Conservation (phyloP, 2,797 vertebrate species). For the Takifugu rubripes region DNA sequence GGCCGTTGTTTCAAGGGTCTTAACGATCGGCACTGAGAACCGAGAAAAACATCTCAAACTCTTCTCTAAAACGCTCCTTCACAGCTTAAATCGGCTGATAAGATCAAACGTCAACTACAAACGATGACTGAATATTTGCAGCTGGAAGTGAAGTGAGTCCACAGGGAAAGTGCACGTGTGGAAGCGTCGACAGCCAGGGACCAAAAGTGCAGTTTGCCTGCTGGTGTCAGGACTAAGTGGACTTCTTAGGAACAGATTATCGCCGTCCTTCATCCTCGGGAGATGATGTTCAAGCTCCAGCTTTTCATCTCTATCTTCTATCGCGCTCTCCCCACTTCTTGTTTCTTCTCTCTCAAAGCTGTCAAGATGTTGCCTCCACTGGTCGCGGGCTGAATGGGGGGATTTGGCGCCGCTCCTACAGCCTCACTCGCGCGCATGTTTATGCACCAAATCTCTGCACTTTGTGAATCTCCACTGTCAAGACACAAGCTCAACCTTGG, state of each 20-base stretch:
- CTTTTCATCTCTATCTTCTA: conserved; percentile 40
- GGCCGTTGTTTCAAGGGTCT: too few relatives aligned
- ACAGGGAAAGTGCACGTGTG: too few relatives aligned
- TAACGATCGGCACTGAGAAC: too few relatives aligned
- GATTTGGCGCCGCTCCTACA: conserved; percentile 62
- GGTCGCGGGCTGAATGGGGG: conserved; percentile 65
- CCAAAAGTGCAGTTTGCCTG: too few relatives aligned
- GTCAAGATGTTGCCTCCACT: conserved; percentile 66
- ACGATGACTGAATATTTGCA: too few relatives aligned
- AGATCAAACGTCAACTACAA: too few relatives aligned
- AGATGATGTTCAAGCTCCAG: conserved; percentile 40
- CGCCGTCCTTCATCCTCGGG: conserved; percentile 25
- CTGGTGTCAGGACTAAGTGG: too few relatives aligned
- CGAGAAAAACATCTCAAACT: too few relatives aligned
- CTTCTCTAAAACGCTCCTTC: too few relatives aligned
- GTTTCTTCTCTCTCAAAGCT: conserved; percentile 48
- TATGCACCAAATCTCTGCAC: conserved; percentile 68
- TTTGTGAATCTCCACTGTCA: conserved; percentile 66
- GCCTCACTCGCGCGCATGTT: conserved; percentile 55
- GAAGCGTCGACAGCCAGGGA: too few relatives aligned
- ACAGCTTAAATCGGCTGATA: too few relatives aligned
- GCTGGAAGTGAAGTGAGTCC: conserved; percentile 4
- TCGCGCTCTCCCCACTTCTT: conserved; percentile 23
- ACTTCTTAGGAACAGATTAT: too few relatives aligned
- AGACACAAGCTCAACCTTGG: conserved; percentile 58